Evolutionary conservation across 2,797 vertebrate species (phyloP), one percentile per base, ranked within the genome.

Genomic region (Hirundo rustica): DNA sequence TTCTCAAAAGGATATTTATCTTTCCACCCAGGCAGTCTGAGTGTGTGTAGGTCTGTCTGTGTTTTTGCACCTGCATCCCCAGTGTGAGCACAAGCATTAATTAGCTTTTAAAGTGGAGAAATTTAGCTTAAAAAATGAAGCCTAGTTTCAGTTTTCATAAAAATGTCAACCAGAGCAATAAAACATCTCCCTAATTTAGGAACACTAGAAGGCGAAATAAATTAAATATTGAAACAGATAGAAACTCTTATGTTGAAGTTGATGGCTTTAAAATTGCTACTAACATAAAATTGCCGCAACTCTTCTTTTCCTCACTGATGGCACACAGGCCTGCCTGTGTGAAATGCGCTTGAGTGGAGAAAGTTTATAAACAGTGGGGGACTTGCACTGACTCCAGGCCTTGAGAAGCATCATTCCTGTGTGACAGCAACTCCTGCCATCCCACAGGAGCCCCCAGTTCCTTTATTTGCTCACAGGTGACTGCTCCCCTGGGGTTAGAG

Each of bases 141-240:
- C 51, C n/a, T 62, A 78, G 21, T 78, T 96, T 93, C 61, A 91
- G n/a, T 38, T 81, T 68, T 90, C 85, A 67, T 93, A 88, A 94
- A 94, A 80, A 89, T 34, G 89, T 80, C 91, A 93, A 38, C 29
- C 19, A 40, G 55, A 64, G 85, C 55, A 70, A 81, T 91, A 86
- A 94, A 93, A 78, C 34, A 17, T 80, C 70, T 85, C 29, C 48
- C 66, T 93, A 87, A 93, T 94, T 95, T 85, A 92, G 71, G 82
- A 84, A 93, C 70, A 76, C 71, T 73, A 15, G 88, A 83, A 96
- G 68, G 74, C 86, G 89, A 90, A 91, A 96, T 83, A 83, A 96
- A 93, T 95, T 77, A 91, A 97, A 62, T 89, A 88, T 13, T 84
- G 73, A 82, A 96, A 81, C 62, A 68, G 7, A 42, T 11, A 78